A percentile compares a stretch with the other conserved stretches of the same genome.
phyloP scores from a whole-genome alignment of 2,888 invertebrate genomes.

The Embidobia sp. region DNA sequence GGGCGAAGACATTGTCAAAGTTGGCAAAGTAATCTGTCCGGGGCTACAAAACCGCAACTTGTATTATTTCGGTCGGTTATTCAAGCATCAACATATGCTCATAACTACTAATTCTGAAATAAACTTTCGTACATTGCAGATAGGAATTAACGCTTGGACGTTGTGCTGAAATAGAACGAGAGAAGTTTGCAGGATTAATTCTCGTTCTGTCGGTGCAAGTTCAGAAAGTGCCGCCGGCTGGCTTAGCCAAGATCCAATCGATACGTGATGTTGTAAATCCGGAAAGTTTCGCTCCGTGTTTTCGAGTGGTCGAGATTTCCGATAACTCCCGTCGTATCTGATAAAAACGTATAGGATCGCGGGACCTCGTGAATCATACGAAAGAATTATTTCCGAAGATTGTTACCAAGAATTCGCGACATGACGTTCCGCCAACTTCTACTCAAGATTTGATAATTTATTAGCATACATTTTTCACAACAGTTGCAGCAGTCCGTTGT shows the following conservation, averaged over 20 bases:
- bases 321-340: slow-evolving; percentile 56
- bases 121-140: slow-evolving; percentile 69
- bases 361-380: slow-evolving; percentile 47
- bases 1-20: slow-evolving; percentile 11
- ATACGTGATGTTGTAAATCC: slow-evolving; percentile 65
- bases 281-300: slow-evolving; percentile 63
- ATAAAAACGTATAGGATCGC: slow-evolving; percentile 53
- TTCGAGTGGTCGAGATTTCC: slow-evolving; percentile 65
- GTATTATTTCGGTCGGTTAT: slow-evolving; percentile 51
- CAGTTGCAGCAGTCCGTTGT: not conserved
- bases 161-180: slow-evolving; percentile 69
- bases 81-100: slow-evolving; percentile 69
- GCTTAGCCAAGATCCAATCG: slow-evolving; percentile 63
- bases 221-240: slow-evolving; percentile 70
- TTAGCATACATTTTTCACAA: slow-evolving; percentile 4
- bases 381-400: slow-evolving; percentile 54
- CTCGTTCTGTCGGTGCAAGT: slow-evolving; percentile 73
- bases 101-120: slow-evolving; percentile 69
- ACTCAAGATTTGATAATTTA: slow-evolving; percentile 30
- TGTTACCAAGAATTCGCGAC: slow-evolving; percentile 45
- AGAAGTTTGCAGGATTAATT: slow-evolving; percentile 76
- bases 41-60: slow-evolving; percentile 16
- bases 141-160: slow-evolving; percentile 67
- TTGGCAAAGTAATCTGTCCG: slow-evolving; percentile 6
- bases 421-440: slow-evolving; percentile 24